These are phyloP conservation scores for Cecropterus lyciades DNA, from an alignment of 1,140 invertebrate species.

Conservation along the genomic window DNA sequence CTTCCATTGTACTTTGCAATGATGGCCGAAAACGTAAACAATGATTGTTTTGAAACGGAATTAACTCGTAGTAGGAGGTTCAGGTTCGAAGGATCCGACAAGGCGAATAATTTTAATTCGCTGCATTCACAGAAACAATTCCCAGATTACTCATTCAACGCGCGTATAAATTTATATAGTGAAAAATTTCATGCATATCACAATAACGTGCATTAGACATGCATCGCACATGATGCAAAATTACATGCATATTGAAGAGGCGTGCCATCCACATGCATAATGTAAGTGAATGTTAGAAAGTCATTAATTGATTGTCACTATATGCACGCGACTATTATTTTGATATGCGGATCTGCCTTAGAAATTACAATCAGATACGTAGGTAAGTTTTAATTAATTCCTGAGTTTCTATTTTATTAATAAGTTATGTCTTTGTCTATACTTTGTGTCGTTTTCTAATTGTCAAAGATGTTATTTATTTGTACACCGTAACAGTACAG, in stretches of 20 bases:
- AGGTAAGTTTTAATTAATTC: background rate
- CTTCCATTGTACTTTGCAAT: too few relatives aligned
- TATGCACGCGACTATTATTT: constrained; percentile 18
- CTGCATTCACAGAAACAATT: constrained; percentile 8
- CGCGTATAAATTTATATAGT: background rate
- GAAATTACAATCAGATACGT: background rate
- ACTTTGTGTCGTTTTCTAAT: too few relatives aligned
- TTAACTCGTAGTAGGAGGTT: too few relatives aligned
- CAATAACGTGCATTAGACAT: constrained; percentile 21
- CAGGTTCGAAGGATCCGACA: too few relatives aligned
- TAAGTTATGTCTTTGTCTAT: background rate
- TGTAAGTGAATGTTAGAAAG: constrained; percentile 25
- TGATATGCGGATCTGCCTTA: background rate
- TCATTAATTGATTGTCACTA: constrained; percentile 22
- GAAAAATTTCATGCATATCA: constrained; percentile 22
- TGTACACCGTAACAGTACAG: too few relatives aligned
- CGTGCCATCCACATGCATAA: constrained; percentile 25
- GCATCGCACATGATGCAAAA: constrained; percentile 15
- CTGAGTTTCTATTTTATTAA: background rate
- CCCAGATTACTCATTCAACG: background rate
- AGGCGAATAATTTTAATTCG: too few relatives aligned
- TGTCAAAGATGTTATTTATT: too few relatives aligned
- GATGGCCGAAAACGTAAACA: too few relatives aligned
- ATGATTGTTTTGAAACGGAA: too few relatives aligned
- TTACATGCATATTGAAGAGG: constrained; percentile 23